Evolutionary conservation across 2,888 invertebrate genomes (phyloP).

Genomic region (Melangyna quadrimaculata): DNA sequence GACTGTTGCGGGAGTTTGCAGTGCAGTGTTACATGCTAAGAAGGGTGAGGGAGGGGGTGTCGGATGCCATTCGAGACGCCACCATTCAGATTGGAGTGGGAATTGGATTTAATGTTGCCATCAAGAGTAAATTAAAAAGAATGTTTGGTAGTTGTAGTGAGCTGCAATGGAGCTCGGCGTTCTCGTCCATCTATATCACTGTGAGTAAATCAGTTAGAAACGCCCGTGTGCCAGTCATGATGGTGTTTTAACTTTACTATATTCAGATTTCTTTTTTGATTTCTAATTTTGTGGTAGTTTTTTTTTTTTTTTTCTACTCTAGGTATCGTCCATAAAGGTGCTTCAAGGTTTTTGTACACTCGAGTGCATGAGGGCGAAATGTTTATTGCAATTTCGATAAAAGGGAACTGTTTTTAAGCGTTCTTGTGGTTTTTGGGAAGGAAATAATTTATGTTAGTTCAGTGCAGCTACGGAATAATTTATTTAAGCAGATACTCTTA

Average conservation of each 20-base stretch:
- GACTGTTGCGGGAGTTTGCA: conserved; percentile 47
- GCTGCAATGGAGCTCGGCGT: background rate
- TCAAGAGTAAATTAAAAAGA: conserved; percentile 34
- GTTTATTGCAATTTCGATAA: conserved; percentile 28
- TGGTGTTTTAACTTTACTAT: conserved; percentile 21
- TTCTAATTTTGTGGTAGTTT: background rate
- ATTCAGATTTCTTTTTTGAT: conserved; percentile 7
- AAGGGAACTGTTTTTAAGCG: conserved; percentile 2
- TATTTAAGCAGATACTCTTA: no score
- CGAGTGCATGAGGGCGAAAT: conserved; percentile 7
- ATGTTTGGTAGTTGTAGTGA: background rate
- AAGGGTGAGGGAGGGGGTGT: conserved; percentile 10
- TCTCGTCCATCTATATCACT: conserved; percentile 50
- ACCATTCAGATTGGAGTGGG: conserved; percentile 13
- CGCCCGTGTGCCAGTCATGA: conserved; percentile 23
- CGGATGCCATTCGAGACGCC: conserved; percentile 33
- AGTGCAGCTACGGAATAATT: background rate
- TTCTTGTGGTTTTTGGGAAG: background rate
- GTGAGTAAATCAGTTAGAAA: conserved; percentile 43
- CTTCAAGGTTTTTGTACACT: background rate
- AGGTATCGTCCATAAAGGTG: background rate
- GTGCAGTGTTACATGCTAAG: conserved; percentile 58
- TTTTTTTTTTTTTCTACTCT: background rate
- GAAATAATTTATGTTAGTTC: conserved; percentile 11
- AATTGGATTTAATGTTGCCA: conserved; percentile 50